These are phyloP conservation scores for Pimephales promelas DNA, from an alignment of 2,113 vertebrate genomes.

Conservation along the genomic window DNA sequence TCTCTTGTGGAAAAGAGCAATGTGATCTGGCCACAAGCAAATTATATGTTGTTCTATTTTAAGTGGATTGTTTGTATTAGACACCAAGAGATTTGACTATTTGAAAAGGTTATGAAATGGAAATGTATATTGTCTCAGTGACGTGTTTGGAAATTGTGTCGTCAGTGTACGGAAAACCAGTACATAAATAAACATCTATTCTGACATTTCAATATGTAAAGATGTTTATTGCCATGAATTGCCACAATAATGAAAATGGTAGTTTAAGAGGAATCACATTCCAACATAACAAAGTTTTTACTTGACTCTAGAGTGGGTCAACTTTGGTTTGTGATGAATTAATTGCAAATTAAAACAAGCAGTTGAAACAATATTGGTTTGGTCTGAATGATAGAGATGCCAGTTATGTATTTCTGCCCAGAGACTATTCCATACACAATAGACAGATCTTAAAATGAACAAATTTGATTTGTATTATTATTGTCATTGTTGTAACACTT, in stretches of 20 bases:
- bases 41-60: not conserved
- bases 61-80: slow-evolving; percentile 8
- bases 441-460: not conserved
- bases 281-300: not conserved
- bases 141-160: not conserved
- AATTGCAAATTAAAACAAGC: too few species aligned
- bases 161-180: not conserved
- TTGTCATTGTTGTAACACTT: not conserved
- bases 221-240: not conserved
- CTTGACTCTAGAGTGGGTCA: not conserved
- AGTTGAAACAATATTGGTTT: too few species aligned
- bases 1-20: not conserved
- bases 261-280: not conserved
- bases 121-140: not conserved
- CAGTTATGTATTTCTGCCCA: not conserved
- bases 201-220: not conserved
- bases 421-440: not conserved
- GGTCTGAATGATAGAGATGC: not conserved
- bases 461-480: not conserved
- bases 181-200: not conserved
- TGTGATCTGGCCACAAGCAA: not conserved
- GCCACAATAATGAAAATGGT: not conserved
- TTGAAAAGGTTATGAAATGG: not conserved
- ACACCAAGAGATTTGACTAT: too few species aligned
- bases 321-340: not conserved